Percentiles rank a stretch among this genome's conserved stretches.
These are phyloP conservation scores for Parasteatoda tepidariorum DNA, from an alignment of 1,140 invertebrate species.

Conservation along the genomic window DNA sequence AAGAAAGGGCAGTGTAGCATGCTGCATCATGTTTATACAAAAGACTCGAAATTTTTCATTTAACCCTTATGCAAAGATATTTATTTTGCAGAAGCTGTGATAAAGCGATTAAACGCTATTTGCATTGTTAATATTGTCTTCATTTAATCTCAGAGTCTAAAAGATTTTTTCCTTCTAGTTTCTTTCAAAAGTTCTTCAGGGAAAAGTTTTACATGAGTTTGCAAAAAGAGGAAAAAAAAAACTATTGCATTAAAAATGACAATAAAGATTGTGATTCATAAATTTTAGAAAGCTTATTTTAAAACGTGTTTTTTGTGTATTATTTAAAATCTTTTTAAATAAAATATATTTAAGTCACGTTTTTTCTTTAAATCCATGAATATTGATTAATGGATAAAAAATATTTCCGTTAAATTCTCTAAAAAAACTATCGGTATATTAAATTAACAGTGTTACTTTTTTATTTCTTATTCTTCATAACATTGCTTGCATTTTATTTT, in stretches of 20 bases:
- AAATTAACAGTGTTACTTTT: too few relatives aligned
- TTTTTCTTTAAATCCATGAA: too few relatives aligned
- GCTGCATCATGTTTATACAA: background rate
- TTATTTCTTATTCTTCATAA: too few relatives aligned
- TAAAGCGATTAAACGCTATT: slow-evolving; percentile 18
- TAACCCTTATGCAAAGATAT: background rate
- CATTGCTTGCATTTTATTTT: too few relatives aligned
- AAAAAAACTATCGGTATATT: too few relatives aligned
- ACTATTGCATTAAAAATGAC: background rate
- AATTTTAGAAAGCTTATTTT: background rate
- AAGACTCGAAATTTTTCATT: background rate
- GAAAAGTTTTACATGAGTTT: background rate
- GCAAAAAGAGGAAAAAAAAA: background rate
- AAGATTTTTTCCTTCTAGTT: background rate
- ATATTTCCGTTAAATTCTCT: too few relatives aligned
- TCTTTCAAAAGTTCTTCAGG: background rate
- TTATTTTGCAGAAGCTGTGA: background rate
- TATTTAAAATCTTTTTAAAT: too few relatives aligned
- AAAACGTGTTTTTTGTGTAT: too few relatives aligned
- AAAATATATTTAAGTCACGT: too few relatives aligned
- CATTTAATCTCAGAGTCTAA: background rate
- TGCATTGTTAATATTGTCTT: slow-evolving; percentile 12
- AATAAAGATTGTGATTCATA: background rate
- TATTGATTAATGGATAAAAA: too few relatives aligned
- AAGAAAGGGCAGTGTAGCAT: background rate